These are phyloP conservation scores for Malurus cyaneus DNA, from an alignment of 2,113 vertebrate genomes.

Conservation along the genomic window DNA sequence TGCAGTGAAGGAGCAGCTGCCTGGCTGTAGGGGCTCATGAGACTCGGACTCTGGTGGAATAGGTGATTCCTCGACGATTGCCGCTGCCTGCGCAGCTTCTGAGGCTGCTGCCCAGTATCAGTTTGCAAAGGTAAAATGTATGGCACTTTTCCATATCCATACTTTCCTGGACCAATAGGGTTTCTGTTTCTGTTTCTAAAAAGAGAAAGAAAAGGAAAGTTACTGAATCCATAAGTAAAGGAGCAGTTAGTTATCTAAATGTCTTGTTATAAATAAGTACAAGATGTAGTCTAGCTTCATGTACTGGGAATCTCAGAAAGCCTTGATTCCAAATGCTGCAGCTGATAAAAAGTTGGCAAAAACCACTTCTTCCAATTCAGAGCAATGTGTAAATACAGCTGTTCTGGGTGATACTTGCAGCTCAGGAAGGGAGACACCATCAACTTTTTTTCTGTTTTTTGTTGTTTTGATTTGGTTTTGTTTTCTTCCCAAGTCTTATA, in stretches of 20 bases:
- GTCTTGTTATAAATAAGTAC: neutral
- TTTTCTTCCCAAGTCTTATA: neutral
- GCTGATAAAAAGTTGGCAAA: neutral
- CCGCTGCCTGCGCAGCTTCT: constrained; percentile 73
- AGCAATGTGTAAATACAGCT: neutral
- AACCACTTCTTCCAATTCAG: neutral
- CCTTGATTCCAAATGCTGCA: neutral
- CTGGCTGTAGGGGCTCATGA: constrained; percentile 16
- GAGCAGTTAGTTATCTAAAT: neutral
- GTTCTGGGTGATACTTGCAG: neutral
- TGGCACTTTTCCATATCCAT: constrained; percentile 88
- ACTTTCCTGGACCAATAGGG: constrained; percentile 84
- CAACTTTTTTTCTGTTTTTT: neutral
- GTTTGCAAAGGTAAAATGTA: constrained; percentile 82
- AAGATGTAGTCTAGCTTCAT: neutral
- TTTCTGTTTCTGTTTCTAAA: constrained; percentile 76
- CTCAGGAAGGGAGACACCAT: neutral
- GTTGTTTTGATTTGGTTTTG: neutral
- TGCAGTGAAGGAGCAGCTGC: neutral
- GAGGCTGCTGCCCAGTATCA: constrained; percentile 62
- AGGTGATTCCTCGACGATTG: constrained; percentile 53
- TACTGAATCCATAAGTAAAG: neutral
- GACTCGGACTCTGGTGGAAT: neutral
- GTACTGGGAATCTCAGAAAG: neutral
- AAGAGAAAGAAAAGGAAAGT: neutral